Conservation (phyloP, 2,888 invertebrate genomes). For the Polyploca ridens region DNA sequence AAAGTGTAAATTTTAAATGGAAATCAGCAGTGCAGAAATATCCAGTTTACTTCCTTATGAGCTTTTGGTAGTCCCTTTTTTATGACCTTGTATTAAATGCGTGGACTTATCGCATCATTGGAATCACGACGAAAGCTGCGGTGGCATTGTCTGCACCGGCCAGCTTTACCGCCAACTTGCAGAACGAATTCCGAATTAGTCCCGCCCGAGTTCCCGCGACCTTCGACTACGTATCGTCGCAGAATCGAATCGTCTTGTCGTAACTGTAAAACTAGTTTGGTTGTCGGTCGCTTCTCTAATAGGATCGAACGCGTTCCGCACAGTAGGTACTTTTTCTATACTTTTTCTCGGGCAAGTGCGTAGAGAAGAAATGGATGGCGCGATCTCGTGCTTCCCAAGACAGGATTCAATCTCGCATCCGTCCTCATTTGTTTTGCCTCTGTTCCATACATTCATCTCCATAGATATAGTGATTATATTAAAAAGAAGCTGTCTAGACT, state of each 20-base stretch:
- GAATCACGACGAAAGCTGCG: constrained; percentile 24
- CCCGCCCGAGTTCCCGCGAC: constrained; percentile 70
- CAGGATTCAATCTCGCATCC: constrained; percentile 45
- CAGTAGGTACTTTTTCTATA: constrained; percentile 56
- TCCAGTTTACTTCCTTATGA: constrained; percentile 4
- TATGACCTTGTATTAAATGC: constrained; percentile 26
- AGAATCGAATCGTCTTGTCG: constrained; percentile 64
- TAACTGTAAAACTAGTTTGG: constrained; percentile 81
- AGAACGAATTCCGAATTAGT: constrained; percentile 69
- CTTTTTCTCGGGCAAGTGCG: constrained; percentile 61
- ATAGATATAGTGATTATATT: too few relatives aligned
- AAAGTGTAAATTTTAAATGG: background rate
- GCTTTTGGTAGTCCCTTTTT: constrained; percentile 16
- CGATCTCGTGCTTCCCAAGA: constrained; percentile 32
- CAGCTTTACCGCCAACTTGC: constrained; percentile 41
- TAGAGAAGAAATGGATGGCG: constrained; percentile 34
- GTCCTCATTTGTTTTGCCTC: constrained; percentile 37
- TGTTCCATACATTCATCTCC: background rate
- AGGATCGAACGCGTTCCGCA: constrained; percentile 65
- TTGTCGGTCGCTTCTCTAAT: constrained; percentile 69
- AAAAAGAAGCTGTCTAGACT: background rate
- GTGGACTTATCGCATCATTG: constrained; percentile 33
- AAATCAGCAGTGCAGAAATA: background rate
- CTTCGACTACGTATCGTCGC: constrained; percentile 73
- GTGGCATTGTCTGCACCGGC: constrained; percentile 27